phyloP scores from a whole-genome alignment of 1,140 invertebrate species.

The Leptinotarsa defecta region DNA sequence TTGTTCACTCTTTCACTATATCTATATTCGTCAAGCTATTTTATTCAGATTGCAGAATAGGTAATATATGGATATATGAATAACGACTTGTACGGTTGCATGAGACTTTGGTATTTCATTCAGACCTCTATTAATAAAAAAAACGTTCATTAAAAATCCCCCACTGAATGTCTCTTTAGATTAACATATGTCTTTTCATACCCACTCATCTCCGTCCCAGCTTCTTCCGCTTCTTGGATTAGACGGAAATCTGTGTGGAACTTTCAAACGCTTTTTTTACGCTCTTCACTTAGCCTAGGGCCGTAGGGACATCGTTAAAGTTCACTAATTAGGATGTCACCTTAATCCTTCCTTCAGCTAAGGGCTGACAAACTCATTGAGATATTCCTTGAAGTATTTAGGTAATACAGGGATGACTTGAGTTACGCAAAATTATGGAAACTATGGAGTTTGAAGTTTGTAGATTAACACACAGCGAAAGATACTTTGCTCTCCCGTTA shows the following conservation, averaged over 20 bases:
- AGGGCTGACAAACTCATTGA: slow-evolving; percentile 24
- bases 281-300: slow-evolving; percentile 18
- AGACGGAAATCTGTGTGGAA: slow-evolving; percentile 22
- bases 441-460: slow-evolving; percentile 3
- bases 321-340: slow-evolving; percentile 33
- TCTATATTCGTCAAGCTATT: no score
- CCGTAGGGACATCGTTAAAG: slow-evolving; percentile 31
- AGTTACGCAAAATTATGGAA: slow-evolving; percentile 11
- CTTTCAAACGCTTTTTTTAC: slow-evolving; percentile 26
- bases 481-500: no score
- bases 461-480: background rate
- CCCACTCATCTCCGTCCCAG: no score
- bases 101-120: no score
- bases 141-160: no score
- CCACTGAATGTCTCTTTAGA: no score
- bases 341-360: slow-evolving; percentile 24
- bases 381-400: slow-evolving; percentile 16
- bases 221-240: background rate
- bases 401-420: slow-evolving; percentile 13
- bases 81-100: no score
- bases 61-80: no score
- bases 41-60: background rate
- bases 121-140: no score
- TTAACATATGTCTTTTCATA: no score
- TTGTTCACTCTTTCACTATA: no score